Conservation (phyloP, 2,113 vertebrate species). For the Lathamus discolor region DNA sequence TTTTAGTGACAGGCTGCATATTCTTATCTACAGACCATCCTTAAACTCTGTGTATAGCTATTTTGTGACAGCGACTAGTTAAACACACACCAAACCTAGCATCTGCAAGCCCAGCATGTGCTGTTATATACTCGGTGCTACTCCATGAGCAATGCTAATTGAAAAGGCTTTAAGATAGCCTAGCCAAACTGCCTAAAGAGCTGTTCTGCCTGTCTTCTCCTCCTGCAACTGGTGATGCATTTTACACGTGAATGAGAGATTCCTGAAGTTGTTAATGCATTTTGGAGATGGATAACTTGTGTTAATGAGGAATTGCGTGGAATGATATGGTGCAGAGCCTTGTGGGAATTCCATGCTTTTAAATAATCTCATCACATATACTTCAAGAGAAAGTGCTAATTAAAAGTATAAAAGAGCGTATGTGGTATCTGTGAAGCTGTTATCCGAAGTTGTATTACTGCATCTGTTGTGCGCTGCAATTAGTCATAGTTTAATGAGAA, state of each 20-base stretch:
- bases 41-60: background rate
- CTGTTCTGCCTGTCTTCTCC: background rate
- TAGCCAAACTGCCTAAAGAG: background rate
- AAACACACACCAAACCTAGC: background rate
- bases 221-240: background rate
- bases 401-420: background rate
- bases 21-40: background rate
- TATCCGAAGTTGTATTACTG: background rate
- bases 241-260: background rate
- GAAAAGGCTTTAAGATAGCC: background rate
- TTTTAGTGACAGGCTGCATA: background rate
- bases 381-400: conserved; percentile 4
- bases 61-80: background rate
- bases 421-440: background rate
- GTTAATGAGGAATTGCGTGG: background rate
- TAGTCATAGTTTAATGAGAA: conserved; percentile 12
- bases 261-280: background rate
- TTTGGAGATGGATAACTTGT: background rate
- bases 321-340: background rate
- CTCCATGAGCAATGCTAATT: background rate
- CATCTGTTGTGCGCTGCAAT: background rate
- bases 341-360: background rate
- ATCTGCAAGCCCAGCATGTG: background rate
- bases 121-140: background rate
- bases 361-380: background rate